Base-by-base conservation (phyloP, 2,888 invertebrate species). In the Cataglyphis cursor region DNA sequence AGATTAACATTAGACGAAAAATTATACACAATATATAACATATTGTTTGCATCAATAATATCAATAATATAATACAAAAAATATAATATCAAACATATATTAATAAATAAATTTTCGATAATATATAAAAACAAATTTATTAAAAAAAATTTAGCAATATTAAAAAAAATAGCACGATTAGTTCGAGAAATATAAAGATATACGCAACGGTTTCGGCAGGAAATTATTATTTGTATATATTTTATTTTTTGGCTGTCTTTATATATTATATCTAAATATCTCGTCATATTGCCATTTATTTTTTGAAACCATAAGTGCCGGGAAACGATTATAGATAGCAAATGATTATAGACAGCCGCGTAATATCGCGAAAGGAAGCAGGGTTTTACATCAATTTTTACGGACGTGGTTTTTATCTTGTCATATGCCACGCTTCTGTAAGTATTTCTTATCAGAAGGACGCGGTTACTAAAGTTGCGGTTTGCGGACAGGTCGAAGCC, bases 381-480 rank as follows among this genome's bases (percentile, higher is more conserved):
- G 35, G 57, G 68, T 31, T 48, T 84, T 84, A 65, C 85, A 82
- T 89, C 83, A 80, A 48, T 86, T 78, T 78, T 72, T 35, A 73
- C 86, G 91, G 88, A 91, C 84, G 90, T 87, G 91, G 89, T 62
- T 78, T 86, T 87, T 90, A 87, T 92, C 89, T 91, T 89, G 90
- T 89, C 90, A 85, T 68, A 31, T 24, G 38, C 70, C 54, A 44
- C 62, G 78, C 65, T 83, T 18, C 66, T 62, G 62, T 35, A 83
- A 86, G 41, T 57, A 66, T 59, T 70, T 70, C 81, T 64, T 66
- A 65, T 61, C 75, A 31, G 44, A 65, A 85, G 89, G 87, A 89
- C 85, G 81, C 51, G 74, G 83, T 24, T 48, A n/a, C 59, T 62
- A 83, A 85, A 66, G 59, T 65, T 83, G 85, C 35, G 85, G 86